These are phyloP conservation scores for Sisyra nigra DNA, from an alignment of 2,888 invertebrate species.

Conservation along the genomic window DNA sequence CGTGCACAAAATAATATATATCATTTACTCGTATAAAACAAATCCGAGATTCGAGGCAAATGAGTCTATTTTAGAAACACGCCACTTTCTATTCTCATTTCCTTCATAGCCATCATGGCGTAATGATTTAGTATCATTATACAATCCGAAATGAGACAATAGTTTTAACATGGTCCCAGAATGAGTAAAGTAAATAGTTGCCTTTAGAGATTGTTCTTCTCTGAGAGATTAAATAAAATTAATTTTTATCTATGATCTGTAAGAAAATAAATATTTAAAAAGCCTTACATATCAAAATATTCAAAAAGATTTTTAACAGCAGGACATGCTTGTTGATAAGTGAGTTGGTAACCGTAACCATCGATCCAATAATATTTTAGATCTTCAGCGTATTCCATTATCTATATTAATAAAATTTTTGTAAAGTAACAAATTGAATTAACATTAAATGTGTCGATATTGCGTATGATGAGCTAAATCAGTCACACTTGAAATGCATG, in stretches of 20 bases:
- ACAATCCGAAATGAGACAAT: conserved; percentile 53
- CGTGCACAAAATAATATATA: conserved; percentile 1
- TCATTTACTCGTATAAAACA: conserved; percentile 49
- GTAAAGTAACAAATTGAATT: no score
- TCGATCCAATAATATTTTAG: conserved; percentile 68
- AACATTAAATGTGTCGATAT: conserved; percentile 11
- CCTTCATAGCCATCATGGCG: conserved; percentile 27
- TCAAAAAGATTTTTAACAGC: conserved; percentile 53
- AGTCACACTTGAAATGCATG: neutral
- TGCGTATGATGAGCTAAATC: neutral
- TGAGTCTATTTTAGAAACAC: conserved; percentile 45
- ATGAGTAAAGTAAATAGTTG: conserved; percentile 62
- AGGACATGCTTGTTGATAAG: conserved; percentile 59
- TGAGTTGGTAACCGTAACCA: conserved; percentile 61
- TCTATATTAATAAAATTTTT: conserved; percentile 23
- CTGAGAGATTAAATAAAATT: conserved; percentile 14
- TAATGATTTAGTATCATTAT: conserved; percentile 43
- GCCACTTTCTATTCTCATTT: conserved; percentile 27
- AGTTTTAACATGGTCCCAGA: conserved; percentile 69
- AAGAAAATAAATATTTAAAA: neutral
- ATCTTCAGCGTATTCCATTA: conserved; percentile 60
- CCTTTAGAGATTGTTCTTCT: conserved; percentile 22
- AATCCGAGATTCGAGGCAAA: conserved; percentile 72
- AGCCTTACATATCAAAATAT: conserved; percentile 42
- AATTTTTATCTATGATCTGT: no score